Evolutionary conservation across 1,140 invertebrate species (phyloP).

Genomic region (Adoxophyes honmai): DNA sequence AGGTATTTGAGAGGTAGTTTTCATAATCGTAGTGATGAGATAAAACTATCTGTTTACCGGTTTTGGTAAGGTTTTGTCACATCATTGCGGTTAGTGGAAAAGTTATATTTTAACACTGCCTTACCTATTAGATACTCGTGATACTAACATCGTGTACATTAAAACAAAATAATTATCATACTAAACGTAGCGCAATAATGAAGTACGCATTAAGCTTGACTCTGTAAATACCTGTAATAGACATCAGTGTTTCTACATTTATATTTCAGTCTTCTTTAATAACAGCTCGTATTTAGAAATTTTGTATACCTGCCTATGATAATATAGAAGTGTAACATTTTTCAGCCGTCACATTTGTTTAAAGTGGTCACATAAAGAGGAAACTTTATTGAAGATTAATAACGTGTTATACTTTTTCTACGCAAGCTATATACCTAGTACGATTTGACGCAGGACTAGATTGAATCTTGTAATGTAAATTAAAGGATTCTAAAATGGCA

Average conservation of each 20-base stretch:
- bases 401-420: not conserved
- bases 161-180: constrained; percentile 40
- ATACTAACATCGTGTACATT: constrained; percentile 25
- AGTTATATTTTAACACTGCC: constrained; percentile 16
- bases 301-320: constrained; percentile 57
- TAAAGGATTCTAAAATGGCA: too few relatives aligned
- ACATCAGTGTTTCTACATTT: constrained; percentile 63
- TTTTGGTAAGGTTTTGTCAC: constrained; percentile 21
- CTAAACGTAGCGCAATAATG: constrained; percentile 52
- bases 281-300: constrained; percentile 61
- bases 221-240: constrained; percentile 63
- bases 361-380: not conserved
- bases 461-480: not conserved
- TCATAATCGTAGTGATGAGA: not conserved
- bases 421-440: too few relatives aligned
- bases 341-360: constrained; percentile 9
- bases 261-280: constrained; percentile 59
- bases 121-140: constrained; percentile 16
- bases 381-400: not conserved
- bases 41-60: not conserved
- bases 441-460: too few relatives aligned
- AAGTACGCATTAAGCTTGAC: constrained; percentile 60
- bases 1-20: constrained; percentile 5
- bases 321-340: constrained; percentile 14
- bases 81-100: constrained; percentile 24